Percentiles rank a stretch among this genome's conserved stretches.
These are phyloP conservation scores for Meriones unguiculatus DNA, from an alignment of 2,113 vertebrate genomes.

Conservation along the genomic window DNA sequence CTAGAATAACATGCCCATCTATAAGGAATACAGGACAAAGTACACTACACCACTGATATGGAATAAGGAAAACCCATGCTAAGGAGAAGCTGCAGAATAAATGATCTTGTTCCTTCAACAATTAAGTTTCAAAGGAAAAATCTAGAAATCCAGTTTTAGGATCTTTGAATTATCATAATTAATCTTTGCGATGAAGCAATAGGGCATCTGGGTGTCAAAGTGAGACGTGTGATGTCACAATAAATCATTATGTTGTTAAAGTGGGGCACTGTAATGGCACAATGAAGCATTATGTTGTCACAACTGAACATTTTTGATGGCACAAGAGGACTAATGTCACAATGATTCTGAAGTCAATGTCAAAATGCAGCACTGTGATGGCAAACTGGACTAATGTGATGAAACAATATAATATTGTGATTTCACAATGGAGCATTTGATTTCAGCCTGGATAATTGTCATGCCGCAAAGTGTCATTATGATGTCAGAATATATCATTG, in stretches of 20 bases:
- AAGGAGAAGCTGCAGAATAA: neutral
- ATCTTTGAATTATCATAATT: neutral
- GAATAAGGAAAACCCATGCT: neutral
- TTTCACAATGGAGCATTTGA: too few relatives aligned
- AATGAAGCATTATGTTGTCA: neutral
- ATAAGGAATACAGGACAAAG: neutral
- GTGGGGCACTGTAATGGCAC: neutral
- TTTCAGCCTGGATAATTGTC: too few relatives aligned
- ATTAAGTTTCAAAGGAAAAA: neutral
- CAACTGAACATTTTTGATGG: neutral
- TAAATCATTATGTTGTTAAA: neutral
- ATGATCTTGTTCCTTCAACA: neutral
- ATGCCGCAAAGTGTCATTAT: too few relatives aligned
- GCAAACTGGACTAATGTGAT: neutral
- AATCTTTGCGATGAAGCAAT: neutral
- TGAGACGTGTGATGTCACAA: neutral
- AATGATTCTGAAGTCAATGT: neutral
- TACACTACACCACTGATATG: neutral
- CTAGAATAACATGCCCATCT: neutral
- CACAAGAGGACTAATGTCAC: neutral
- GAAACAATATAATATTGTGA: neutral
- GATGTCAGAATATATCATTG: too few relatives aligned
- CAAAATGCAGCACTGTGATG: neutral
- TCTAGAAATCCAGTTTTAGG: neutral
- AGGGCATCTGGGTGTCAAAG: neutral